These are phyloP conservation scores for Oncorhynchus kisutch DNA, from an alignment of 2,113 vertebrate species.

Conservation along the genomic window DNA sequence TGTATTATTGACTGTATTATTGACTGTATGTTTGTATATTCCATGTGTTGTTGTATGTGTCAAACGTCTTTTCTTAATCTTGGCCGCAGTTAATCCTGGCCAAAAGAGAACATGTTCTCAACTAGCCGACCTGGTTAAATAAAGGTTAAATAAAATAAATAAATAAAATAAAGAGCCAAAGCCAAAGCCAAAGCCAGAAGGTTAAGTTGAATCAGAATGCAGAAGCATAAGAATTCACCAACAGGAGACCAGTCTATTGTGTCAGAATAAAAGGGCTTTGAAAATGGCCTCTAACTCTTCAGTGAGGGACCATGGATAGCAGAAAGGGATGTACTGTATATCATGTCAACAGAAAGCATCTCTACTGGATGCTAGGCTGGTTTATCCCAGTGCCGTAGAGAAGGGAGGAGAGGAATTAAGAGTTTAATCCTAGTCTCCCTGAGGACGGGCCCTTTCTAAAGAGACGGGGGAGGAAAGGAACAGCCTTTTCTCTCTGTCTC, in stretches of 20 bases:
- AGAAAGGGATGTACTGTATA: constrained; percentile 24
- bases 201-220: constrained; percentile 55
- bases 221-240: constrained; percentile 37
- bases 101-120: too few relatives aligned
- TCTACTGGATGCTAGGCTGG: constrained; percentile 34
- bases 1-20: too few relatives aligned
- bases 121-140: too few relatives aligned
- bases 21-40: too few relatives aligned
- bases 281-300: constrained; percentile 29
- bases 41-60: too few relatives aligned
- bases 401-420: constrained; percentile 68
- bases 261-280: constrained; percentile 32
- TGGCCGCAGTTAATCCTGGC: too few relatives aligned
- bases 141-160: too few relatives aligned
- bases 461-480: constrained; percentile 35
- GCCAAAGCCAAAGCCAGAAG: not conserved
- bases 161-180: too few relatives aligned
- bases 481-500: constrained; percentile 24
- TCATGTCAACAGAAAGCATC: constrained; percentile 42
- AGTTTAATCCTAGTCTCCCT: constrained; percentile 61
- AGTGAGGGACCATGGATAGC: constrained; percentile 14
- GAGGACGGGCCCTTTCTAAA: constrained; percentile 25
- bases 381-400: constrained; percentile 71
- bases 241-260: constrained; percentile 36
- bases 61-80: too few relatives aligned